Base-by-base conservation (phyloP, 2,888 invertebrate genomes). In the Eulithis prunata region DNA sequence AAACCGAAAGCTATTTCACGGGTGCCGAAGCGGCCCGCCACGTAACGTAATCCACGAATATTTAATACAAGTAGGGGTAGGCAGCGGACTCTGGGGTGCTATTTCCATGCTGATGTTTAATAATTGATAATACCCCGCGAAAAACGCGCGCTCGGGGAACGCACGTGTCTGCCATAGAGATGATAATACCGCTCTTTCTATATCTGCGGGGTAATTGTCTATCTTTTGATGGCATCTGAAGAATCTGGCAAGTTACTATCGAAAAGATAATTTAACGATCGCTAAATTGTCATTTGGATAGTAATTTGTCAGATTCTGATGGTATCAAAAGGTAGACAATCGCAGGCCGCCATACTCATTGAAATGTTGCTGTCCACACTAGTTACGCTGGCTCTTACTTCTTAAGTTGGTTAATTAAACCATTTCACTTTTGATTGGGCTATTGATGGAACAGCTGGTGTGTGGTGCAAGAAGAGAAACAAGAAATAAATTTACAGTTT, bases 91-190 rank as follows among this genome's bases (percentile, higher is more conserved):
- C 92, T 74, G 79, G 92, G 93, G 93, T 89, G 89, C 91, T 89
- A 91, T 93, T 90, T 92, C 88, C 90, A 90, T 90, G 91, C 90
- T 93, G 93, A 93, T 93, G 91, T 91, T 93, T 91, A 93, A 93
- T 93, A 93, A 93, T 93, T 93, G 93, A 93, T 93, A 93, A 93
- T 93, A 88, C 91, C 88, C 89, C 89, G 89, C 90, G 90, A 91
- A 92, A 91, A 93, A 91, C 91, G 86, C 87, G 84, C 85, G 80
- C 78, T 73, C 72, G 83, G 84, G 85, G 84, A 84, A 82, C 82
- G 73, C 74, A 56, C 64, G 45, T 67, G 69, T 77, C 64, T 21
- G 62, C 2, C 72, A 69, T 68, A 70, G 89, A 91, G 90, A 11
- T 85, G 86, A 56, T 84, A 68, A 59, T 73, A 85, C 84, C 80